phyloP scores from a whole-genome alignment of 2,888 invertebrate species.

The Drosophila algonquin region DNA sequence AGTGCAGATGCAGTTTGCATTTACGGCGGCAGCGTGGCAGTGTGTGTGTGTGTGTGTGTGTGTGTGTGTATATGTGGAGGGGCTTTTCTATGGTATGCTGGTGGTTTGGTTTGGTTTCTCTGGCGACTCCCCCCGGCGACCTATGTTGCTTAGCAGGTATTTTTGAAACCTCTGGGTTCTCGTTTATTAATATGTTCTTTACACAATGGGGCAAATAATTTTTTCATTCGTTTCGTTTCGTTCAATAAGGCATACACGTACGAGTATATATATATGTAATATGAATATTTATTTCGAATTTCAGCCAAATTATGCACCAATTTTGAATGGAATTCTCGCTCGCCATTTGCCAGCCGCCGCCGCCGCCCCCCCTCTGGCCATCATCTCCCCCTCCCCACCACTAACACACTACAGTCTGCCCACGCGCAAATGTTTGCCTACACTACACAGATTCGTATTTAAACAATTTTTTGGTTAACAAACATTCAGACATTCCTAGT shows the following conservation, averaged over 20 bases:
- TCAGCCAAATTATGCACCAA: slow-evolving; percentile 60
- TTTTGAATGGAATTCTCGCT: slow-evolving; percentile 44
- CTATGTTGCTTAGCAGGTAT: slow-evolving; percentile 72
- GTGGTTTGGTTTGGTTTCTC: not conserved
- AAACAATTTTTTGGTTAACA: slow-evolving; percentile 42
- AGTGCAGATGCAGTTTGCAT: slow-evolving; percentile 4
- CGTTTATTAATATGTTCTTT: slow-evolving; percentile 32
- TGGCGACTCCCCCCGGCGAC: slow-evolving; percentile 18
- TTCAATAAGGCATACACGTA: slow-evolving; percentile 63
- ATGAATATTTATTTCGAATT: slow-evolving; percentile 47
- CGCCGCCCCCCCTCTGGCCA: no score
- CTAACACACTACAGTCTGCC: slow-evolving; percentile 21
- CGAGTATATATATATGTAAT: slow-evolving; percentile 25
- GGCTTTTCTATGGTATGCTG: not conserved
- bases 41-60: not conserved
- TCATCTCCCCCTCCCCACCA: no score
- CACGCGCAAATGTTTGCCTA: slow-evolving; percentile 40
- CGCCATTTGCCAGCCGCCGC: not conserved
- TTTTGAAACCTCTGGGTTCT: slow-evolving; percentile 80
- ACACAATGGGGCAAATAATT: slow-evolving; percentile 47
- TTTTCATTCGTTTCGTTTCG: slow-evolving; percentile 31
- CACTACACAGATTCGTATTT: slow-evolving; percentile 30
- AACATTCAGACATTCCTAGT: slow-evolving; percentile 27
- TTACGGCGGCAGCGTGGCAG: slow-evolving; percentile 31
- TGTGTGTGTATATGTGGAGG: not conserved